Base-by-base conservation (phyloP, 2,113 vertebrate genomes). In the Falco punctatus region DNA sequence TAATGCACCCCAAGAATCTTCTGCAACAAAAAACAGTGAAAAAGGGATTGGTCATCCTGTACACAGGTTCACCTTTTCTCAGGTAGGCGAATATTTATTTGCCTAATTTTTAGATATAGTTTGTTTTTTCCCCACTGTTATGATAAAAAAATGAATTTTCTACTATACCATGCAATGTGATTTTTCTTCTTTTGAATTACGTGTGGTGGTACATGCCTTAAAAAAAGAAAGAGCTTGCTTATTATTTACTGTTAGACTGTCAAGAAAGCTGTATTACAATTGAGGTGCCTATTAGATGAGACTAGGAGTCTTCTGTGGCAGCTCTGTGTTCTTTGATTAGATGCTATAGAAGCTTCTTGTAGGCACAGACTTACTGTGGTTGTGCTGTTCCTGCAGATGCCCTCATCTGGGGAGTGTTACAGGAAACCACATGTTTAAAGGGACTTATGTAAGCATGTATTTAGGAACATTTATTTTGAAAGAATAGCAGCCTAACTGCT, bases 11-110 rank as follows among this genome's bases (percentile, higher is more conserved):
- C 99, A 98, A 95, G 99, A 98, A 19, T 99, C 99, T 59, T 97
- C 98, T 90, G 96, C 98, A 54, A 96, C 98, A 98, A 99, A 98
- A 94, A 98, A 97, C 96, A 98, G 98, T 65, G 99, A 99, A 90
- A 99, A 97, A 77, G 98, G 99, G 32, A 96, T 99, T 52, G 98
- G 98, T 48, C 97, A 96, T 75, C 97, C 99, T 8, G 59, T 98
- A 23, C 98, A 99, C 88, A 99, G 98, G 24, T 99, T 99, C 71
- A 98, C 98, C 17, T 99, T 99, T 96, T 98, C 99, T 48, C 97
- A 98, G 98, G 99, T 99, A 66, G 32, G 42, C 44, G 42, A 57
- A 66, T 15, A 19, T 57, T 15, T 74, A 21, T 57, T 15, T 74
- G 59, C 40, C 32, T 70, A 24, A 52, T 30, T 57, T 86, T 75